phyloP scores from a whole-genome alignment of 1,140 invertebrate genomes.

The Melipona quadrifasciata region DNA sequence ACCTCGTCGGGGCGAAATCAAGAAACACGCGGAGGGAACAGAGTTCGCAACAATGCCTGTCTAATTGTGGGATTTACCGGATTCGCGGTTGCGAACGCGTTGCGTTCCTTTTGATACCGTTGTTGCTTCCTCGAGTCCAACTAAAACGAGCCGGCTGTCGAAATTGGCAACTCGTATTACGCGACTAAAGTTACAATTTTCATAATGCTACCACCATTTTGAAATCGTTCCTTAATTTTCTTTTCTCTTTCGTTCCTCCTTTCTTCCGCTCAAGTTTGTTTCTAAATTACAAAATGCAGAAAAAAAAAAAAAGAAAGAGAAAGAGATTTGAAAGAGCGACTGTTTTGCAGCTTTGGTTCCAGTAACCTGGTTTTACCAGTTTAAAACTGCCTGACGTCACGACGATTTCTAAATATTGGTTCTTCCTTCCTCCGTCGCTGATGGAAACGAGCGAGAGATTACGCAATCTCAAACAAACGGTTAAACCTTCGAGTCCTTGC shows the following conservation, averaged over 20 bases:
- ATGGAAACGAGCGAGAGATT: conserved; percentile 8
- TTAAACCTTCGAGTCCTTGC: neutral
- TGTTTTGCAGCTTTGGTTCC: neutral
- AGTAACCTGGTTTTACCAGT: neutral
- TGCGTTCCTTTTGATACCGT: neutral
- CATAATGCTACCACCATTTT: neutral
- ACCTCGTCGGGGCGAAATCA: neutral
- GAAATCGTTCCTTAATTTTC: neutral
- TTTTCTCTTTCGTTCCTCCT: no score
- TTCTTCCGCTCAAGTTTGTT: no score
- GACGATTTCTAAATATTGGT: conserved; percentile 23
- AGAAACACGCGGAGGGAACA: neutral
- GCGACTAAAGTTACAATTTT: neutral
- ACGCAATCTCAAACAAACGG: conserved; percentile 29
- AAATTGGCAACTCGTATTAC: neutral
- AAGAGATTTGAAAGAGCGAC: neutral
- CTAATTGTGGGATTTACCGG: conserved; percentile 33
- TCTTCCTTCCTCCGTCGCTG: conserved; percentile 12
- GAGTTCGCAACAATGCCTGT: conserved; percentile 39
- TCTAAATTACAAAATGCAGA: no score
- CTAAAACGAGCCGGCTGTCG: neutral
- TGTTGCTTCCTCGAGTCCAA: neutral
- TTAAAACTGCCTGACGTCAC: neutral
- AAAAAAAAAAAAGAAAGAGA: neutral
- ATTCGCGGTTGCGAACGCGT: neutral